phyloP scores from a whole-genome alignment of 2,797 vertebrate genomes.

The Triplophysa yarkandensis region DNA sequence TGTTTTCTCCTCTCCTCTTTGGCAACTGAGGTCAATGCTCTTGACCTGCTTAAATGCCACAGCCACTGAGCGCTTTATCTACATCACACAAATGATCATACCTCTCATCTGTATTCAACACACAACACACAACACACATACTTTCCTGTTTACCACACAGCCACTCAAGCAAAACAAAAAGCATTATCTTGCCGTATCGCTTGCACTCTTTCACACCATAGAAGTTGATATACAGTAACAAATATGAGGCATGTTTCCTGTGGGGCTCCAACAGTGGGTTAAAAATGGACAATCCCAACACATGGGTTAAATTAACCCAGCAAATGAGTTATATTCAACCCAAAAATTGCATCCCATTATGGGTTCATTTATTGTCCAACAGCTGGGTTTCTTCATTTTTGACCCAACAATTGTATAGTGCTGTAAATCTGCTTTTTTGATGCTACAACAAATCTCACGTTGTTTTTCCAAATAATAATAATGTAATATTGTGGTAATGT shows the following conservation, averaged over 20 bases:
- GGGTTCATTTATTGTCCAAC: too few relatives aligned
- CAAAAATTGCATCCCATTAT: too few relatives aligned
- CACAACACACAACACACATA: slow-evolving; percentile 11
- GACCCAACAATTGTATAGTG: too few relatives aligned
- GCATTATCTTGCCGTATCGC: slow-evolving; percentile 23
- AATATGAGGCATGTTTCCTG: not conserved
- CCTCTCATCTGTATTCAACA: slow-evolving; percentile 46
- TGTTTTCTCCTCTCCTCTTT: slow-evolving; percentile 29
- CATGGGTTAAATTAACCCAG: too few relatives aligned
- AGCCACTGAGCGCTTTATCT: slow-evolving; percentile 48
- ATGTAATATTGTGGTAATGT: too few relatives aligned
- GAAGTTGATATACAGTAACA: slow-evolving; percentile 8
- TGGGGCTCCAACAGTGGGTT: not conserved
- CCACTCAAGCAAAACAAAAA: slow-evolving; percentile 18
- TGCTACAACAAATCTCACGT: not conserved
- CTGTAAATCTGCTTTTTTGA: not conserved
- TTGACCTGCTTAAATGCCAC: slow-evolving; percentile 51
- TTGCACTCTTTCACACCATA: not conserved
- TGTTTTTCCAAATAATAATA: too few relatives aligned
- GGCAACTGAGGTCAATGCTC: slow-evolving; percentile 47
- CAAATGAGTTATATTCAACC: too few relatives aligned
- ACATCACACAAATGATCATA: slow-evolving; percentile 41
- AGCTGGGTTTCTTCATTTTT: too few relatives aligned
- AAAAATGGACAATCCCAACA: too few relatives aligned
- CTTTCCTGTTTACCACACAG: slow-evolving; percentile 9